Percentiles rank a stretch among this genome's conserved stretches.
Conservation (phyloP, 2,888 invertebrate genomes). For the Quadriops clusia region DNA sequence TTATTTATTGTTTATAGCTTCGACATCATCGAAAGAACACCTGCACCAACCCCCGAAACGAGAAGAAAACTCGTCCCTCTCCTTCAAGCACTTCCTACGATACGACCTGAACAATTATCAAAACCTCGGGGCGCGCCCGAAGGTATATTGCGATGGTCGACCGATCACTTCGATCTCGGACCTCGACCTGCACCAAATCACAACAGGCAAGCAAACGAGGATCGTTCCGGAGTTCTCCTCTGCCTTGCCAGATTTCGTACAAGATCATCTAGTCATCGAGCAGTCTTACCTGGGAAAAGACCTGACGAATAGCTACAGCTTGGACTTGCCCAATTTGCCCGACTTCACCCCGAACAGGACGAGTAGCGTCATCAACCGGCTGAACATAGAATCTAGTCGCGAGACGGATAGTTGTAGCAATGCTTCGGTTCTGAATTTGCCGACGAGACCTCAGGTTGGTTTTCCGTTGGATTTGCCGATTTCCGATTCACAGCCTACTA, state of each 20-base stretch:
- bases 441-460: conserved; percentile 27
- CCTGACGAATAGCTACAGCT: conserved; percentile 38
- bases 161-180: conserved; percentile 32
- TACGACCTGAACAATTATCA: conserved; percentile 53
- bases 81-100: conserved; percentile 74
- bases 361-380: conserved; percentile 15
- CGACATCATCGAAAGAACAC: too few species aligned
- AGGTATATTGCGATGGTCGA: conserved; percentile 44
- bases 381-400: conserved; percentile 21
- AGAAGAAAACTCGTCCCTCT: conserved; percentile 72
- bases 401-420: conserved; percentile 17
- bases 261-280: conserved; percentile 75
- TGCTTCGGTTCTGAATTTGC: conserved; percentile 26
- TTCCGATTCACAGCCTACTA: conserved; percentile 16
- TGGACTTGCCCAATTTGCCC: conserved; percentile 54
- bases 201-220: conserved; percentile 37
- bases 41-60: conserved; percentile 20
- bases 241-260: conserved; percentile 76
- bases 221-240: conserved; percentile 45
- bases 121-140: conserved; percentile 66
- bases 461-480: conserved; percentile 36
- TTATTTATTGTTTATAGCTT: too few species aligned
- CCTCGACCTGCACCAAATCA: conserved; percentile 40
- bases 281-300: conserved; percentile 53
- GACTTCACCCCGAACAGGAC: conserved; percentile 48